Percentiles rank a stretch among this genome's conserved stretches.
Evolutionary conservation across 2,113 vertebrate species (phyloP).

Genomic region (Glaucomys volans): DNA sequence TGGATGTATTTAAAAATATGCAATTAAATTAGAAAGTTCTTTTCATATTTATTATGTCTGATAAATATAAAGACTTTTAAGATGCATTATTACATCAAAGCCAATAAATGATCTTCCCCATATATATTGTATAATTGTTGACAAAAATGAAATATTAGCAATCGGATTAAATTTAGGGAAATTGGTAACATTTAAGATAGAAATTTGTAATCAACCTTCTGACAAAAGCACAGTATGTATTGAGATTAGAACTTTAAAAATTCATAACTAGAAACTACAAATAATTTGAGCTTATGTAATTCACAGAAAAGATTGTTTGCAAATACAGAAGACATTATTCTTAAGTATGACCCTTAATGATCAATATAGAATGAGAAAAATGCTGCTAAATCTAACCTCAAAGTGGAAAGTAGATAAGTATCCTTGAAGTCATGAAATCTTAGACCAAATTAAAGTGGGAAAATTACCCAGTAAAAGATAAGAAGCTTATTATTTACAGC

Average conservation of each 20-base stretch:
- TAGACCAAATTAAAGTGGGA: not conserved
- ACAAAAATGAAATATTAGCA: not conserved
- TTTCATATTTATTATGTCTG: not conserved
- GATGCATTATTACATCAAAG: not conserved
- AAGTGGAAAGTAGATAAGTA: not conserved
- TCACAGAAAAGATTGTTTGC: not conserved
- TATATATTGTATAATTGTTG: not conserved
- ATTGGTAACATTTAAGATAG: not conserved
- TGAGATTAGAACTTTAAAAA: not conserved
- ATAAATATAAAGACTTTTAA: not conserved
- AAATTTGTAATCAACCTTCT: not conserved
- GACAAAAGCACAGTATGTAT: not conserved
- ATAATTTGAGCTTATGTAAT: not conserved
- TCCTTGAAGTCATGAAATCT: not conserved
- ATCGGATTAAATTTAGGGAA: not conserved
- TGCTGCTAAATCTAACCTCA: not conserved
- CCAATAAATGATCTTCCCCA: not conserved
- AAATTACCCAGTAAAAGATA: not conserved
- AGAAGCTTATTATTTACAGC: not conserved
- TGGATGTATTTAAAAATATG: not conserved
- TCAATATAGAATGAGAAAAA: not conserved
- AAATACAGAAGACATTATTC: not conserved
- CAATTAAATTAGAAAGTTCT: not conserved
- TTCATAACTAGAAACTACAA: not conserved
- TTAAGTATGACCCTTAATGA: not conserved